These are phyloP conservation scores for Psittacula derbiana DNA, from an alignment of 2,797 vertebrate species.

Conservation along the genomic window DNA sequence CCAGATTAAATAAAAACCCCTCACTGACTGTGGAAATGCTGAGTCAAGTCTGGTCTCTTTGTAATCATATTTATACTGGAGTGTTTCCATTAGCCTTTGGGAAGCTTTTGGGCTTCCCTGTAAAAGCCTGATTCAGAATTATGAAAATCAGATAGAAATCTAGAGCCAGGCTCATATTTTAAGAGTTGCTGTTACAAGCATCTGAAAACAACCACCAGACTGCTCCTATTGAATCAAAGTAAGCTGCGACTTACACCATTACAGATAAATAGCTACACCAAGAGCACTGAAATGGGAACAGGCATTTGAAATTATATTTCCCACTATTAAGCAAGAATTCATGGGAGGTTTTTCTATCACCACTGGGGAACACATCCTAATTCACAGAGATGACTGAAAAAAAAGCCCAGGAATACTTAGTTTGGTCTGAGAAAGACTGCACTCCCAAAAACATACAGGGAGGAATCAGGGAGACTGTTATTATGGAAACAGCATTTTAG, in stretches of 20 bases:
- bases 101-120: neutral
- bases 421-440: neutral
- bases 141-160: neutral
- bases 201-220: neutral
- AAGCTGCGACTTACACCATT: neutral
- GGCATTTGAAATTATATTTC: neutral
- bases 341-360: neutral
- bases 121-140: neutral
- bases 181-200: neutral
- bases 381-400: neutral
- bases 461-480: neutral
- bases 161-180: neutral
- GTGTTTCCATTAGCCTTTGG: neutral
- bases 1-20: neutral
- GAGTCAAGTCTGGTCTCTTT: neutral
- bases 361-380: neutral
- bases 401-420: neutral
- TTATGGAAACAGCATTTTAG: neutral
- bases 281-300: neutral
- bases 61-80: neutral
- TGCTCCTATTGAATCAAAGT: neutral
- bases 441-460: neutral
- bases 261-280: neutral
- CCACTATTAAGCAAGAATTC: neutral
- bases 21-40: neutral